Conservation (phyloP, 2,888 invertebrate genomes). For the Spisula subtruncata region DNA sequence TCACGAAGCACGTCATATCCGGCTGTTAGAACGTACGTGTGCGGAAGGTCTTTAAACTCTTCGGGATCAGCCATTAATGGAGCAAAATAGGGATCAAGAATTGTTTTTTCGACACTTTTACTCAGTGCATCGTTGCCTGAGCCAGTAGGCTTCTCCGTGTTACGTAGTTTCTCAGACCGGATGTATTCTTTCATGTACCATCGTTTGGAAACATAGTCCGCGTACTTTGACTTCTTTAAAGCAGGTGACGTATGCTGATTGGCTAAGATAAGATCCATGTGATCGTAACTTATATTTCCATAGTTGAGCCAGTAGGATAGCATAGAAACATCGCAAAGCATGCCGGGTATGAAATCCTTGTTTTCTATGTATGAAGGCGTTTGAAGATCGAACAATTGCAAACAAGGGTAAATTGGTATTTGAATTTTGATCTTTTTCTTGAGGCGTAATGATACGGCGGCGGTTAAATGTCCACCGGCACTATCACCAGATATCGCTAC, state of each 20-base stretch:
- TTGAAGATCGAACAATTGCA: constrained; percentile 86
- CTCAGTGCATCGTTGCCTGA: constrained; percentile 75
- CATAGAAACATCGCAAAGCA: constrained; percentile 78
- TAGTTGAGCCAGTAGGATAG: constrained; percentile 79
- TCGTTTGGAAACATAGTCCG: constrained; percentile 71
- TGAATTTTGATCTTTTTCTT: constrained; percentile 77
- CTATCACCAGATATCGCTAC: constrained; percentile 81
- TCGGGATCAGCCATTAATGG: constrained; percentile 85
- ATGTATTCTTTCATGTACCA: constrained; percentile 79
- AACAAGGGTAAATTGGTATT: constrained; percentile 85
- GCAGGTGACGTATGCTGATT: constrained; percentile 79
- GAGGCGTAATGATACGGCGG: constrained; percentile 76
- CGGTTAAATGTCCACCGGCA: constrained; percentile 79
- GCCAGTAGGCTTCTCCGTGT: constrained; percentile 73
- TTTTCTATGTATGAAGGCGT: constrained; percentile 83
- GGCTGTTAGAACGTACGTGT: constrained; percentile 86
- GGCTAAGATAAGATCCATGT: constrained; percentile 71
- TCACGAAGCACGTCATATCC: constrained; percentile 87
- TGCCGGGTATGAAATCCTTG: constrained; percentile 75
- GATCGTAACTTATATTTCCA: constrained; percentile 75
- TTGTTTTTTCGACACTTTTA: constrained; percentile 70
- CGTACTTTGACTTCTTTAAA: constrained; percentile 76
- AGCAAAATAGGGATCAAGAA: constrained; percentile 81
- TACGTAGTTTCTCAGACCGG: constrained; percentile 69
- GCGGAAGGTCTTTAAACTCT: constrained; percentile 81